Base-by-base conservation (phyloP, 1,140 invertebrate genomes). In the Coelopa frigida region DNA sequence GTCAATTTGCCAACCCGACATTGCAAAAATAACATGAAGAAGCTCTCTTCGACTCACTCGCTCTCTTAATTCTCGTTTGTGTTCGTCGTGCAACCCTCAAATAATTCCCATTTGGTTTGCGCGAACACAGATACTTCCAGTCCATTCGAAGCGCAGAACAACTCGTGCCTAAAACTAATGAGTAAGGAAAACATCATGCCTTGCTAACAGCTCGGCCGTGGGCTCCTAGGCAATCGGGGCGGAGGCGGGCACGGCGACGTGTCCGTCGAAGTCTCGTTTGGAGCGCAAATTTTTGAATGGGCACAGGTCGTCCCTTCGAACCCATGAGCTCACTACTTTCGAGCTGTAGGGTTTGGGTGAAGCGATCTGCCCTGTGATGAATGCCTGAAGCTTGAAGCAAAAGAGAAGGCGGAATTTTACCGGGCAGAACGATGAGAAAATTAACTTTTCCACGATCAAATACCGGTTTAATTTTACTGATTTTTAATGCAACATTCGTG, bases 151-250 rank as follows among this genome's bases (percentile, higher is more conserved):
- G n/a, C n/a, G n/a, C n/a, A 11, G 5, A 20, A 0, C 12, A 29
- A 55, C 18, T 59, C 46, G 61, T 68, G 59, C 57, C 61, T 61
- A 53, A 58, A 66, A 57, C 53, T 55, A 66, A 67, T 59, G 57
- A 67, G 60, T 66, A 65, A 65, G 62, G 62, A 65, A 62, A 65
- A 65, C 61, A 61, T 56, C 18, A 32, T 12, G 54, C 62, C 62
- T 56, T 65, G 62, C 56, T 60, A 57, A 65, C 46, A 46, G 58
- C 61, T 62, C 40, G 62, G 62, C 46, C 50, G 62, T 64, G 52
- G 29, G 62, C 62, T 65, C 65, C 61, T 49, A 50, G 61, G 59
- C 61, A 65, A 23, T 44, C 20, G 31, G 48, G 23, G 41, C 31
- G n/a, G n/a, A n/a, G 44, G 43, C 37, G n/a, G 14, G 47, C 26